phyloP scores from a whole-genome alignment of 2,888 invertebrate species.

The Cantharis nigra region DNA sequence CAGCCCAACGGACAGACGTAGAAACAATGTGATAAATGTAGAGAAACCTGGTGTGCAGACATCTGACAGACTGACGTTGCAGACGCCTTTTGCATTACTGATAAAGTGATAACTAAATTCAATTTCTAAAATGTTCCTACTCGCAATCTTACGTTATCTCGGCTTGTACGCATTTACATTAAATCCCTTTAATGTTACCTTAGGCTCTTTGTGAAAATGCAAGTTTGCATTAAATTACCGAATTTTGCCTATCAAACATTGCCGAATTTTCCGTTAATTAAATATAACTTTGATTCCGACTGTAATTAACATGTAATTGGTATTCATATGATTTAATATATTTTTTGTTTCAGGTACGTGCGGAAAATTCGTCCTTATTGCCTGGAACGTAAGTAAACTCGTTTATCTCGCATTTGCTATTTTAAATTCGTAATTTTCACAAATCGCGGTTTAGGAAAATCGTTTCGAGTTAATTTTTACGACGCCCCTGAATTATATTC shows the following conservation, averaged over 20 bases:
- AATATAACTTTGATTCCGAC: neutral
- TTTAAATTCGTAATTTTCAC: neutral
- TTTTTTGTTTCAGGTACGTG: conserved; percentile 7
- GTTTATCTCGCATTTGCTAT: neutral
- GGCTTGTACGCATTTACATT: neutral
- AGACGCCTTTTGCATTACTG: conserved; percentile 23
- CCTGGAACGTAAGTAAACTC: neutral
- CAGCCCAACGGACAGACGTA: conserved; percentile 34
- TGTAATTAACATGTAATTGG: neutral
- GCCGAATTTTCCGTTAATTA: neutral
- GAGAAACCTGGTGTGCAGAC: conserved; percentile 35
- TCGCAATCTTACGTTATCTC: neutral
- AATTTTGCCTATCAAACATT: neutral
- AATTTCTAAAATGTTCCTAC: conserved; percentile 19
- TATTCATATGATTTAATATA: neutral
- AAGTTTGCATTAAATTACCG: neutral
- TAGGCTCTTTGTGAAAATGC: neutral
- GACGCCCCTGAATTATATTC: neutral
- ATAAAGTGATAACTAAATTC: conserved; percentile 24
- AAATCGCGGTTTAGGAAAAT: neutral
- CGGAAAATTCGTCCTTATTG: neutral
- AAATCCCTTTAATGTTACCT: neutral
- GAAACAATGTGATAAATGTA: conserved; percentile 47
- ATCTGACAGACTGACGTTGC: conserved; percentile 32
- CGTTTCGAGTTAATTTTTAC: neutral